These are phyloP conservation scores for Adelognathus sp. DNA, from an alignment of 2,888 invertebrate genomes.

Conservation along the genomic window DNA sequence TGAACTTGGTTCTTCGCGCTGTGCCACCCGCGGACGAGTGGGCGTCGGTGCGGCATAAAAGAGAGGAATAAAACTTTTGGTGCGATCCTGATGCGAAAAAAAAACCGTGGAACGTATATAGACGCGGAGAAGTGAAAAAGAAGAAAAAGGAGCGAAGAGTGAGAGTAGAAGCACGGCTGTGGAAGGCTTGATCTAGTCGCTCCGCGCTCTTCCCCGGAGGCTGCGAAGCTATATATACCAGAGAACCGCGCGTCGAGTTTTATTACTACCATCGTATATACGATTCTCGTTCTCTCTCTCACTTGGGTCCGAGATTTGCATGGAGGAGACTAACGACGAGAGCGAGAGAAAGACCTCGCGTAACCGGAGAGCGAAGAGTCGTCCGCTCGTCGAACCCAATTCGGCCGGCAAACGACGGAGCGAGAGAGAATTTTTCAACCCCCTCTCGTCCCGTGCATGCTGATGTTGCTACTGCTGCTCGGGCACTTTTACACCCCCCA, in stretches of 20 bases:
- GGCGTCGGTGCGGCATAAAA: slow-evolving; percentile 20
- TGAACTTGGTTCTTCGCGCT: slow-evolving; percentile 32
- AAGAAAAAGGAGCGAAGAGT: neutral
- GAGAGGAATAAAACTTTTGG: neutral
- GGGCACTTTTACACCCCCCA: neutral
- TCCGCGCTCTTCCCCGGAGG: slow-evolving; percentile 25
- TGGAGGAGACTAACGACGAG: slow-evolving; percentile 56
- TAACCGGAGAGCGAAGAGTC: neutral
- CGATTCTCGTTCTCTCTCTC: slow-evolving; percentile 16
- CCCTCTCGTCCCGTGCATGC: neutral
- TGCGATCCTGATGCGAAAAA: slow-evolving; percentile 41
- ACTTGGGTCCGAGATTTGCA: slow-evolving; percentile 48
- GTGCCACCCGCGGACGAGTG: neutral
- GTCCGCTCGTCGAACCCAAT: slow-evolving; percentile 32
- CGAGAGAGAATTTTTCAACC: slow-evolving; percentile 2
- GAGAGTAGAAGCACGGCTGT: neutral
- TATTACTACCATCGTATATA: slow-evolving; percentile 45
- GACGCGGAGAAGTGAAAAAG: slow-evolving; percentile 3
- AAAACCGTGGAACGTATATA: slow-evolving; percentile 1
- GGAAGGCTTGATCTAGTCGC: slow-evolving; percentile 38
- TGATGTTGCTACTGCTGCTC: neutral
- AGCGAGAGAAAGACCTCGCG: slow-evolving; percentile 62
- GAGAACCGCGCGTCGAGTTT: slow-evolving; percentile 42
- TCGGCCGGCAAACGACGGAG: neutral
- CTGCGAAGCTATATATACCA: slow-evolving; percentile 1